Evolutionary conservation across 2,797 vertebrate genomes (phyloP).

Genomic region (Paedocypris micromegethes): DNA sequence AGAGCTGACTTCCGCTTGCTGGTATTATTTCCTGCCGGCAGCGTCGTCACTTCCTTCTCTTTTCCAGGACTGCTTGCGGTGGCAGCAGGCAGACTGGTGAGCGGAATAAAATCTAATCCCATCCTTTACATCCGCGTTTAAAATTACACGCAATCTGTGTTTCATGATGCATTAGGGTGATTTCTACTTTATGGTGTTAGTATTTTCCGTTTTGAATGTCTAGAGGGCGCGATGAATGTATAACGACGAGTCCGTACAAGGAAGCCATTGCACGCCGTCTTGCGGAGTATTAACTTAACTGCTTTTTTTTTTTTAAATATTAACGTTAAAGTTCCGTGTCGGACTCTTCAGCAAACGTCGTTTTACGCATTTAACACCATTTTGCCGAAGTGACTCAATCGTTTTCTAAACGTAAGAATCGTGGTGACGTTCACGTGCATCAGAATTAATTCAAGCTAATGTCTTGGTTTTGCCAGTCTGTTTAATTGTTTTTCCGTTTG

Average conservation of each 20-base stretch:
- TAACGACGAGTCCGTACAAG: not conserved
- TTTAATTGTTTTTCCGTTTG: not conserved
- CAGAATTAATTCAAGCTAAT: not conserved
- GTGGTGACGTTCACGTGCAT: too few relatives aligned
- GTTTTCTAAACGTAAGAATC: too few relatives aligned
- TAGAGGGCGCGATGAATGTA: not conserved
- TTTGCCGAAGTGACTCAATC: too few relatives aligned
- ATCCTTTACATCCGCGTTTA: conserved; percentile 19
- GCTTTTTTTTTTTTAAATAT: too few relatives aligned
- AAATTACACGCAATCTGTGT: not conserved
- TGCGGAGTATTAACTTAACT: too few relatives aligned
- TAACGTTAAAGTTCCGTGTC: too few relatives aligned
- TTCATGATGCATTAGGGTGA: not conserved
- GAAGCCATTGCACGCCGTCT: not conserved
- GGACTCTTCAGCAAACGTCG: too few relatives aligned
- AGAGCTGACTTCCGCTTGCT: conserved; percentile 26
- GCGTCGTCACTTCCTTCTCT: conserved; percentile 43
- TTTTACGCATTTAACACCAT: too few relatives aligned
- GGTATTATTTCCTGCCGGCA: conserved; percentile 39
- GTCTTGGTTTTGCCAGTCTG: not conserved
- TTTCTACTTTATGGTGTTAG: fast-evolving
- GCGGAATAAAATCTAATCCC: conserved; percentile 42
- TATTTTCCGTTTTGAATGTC: not conserved
- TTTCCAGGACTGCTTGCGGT: conserved; percentile 46
- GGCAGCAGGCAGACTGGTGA: conserved; percentile 44